These are phyloP conservation scores for Bilobella aurantiaca DNA, from an alignment of 1,140 invertebrate species.

Conservation along the genomic window DNA sequence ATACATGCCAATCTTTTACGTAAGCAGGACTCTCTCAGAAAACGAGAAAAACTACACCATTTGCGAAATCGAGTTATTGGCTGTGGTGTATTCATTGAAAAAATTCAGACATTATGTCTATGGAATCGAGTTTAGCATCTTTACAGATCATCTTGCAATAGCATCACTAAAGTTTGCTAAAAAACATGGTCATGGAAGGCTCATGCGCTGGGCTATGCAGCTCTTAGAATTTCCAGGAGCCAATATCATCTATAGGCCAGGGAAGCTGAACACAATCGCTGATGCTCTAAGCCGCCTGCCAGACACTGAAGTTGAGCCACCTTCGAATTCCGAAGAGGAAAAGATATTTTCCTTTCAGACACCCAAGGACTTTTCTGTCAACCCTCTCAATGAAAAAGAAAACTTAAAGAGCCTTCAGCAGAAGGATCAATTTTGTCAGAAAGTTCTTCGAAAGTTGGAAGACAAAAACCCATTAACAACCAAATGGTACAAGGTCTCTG, in stretches of 20 bases:
- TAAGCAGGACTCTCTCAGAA: slow-evolving; percentile 36
- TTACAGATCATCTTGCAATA: slow-evolving; percentile 42
- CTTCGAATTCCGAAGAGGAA: too few relatives aligned
- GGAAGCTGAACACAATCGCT: slow-evolving; percentile 24
- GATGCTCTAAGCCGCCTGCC: slow-evolving; percentile 28
- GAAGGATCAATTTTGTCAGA: neutral
- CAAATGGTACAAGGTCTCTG: neutral
- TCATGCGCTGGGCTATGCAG: neutral
- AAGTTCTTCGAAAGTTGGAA: neutral
- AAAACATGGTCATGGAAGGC: neutral
- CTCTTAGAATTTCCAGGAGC: neutral
- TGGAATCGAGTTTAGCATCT: slow-evolving; percentile 39
- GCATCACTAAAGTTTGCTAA: neutral
- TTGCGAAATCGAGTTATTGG: slow-evolving; percentile 41
- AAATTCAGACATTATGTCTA: slow-evolving; percentile 39
- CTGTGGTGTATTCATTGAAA: slow-evolving; percentile 39
- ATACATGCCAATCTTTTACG: slow-evolving; percentile 44
- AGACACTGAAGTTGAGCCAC: neutral
- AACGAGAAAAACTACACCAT: slow-evolving; percentile 39
- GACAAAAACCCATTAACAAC: neutral
- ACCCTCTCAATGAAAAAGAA: neutral
- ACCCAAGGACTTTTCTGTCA: neutral
- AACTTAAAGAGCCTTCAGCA: neutral
- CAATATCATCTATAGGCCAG: slow-evolving; percentile 31
- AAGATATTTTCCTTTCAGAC: too few relatives aligned